These are phyloP conservation scores for Polypterus bichir DNA, from an alignment of 2,113 vertebrate species.

Conservation along the genomic window DNA sequence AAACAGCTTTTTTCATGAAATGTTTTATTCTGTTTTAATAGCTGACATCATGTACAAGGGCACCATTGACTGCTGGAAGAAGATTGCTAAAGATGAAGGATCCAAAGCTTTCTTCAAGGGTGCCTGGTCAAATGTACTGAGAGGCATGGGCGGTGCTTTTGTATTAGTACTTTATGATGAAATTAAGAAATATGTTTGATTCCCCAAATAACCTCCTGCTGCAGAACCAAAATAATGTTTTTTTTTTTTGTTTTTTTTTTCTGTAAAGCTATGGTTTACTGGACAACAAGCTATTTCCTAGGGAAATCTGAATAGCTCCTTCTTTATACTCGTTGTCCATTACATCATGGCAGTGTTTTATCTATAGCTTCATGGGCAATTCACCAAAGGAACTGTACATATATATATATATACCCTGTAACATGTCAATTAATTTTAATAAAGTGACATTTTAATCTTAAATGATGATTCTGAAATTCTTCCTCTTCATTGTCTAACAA, in stretches of 20 bases:
- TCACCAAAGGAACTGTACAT: too few relatives aligned
- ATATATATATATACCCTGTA: too few relatives aligned
- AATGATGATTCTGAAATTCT: too few relatives aligned
- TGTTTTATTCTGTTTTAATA: constrained; percentile 44
- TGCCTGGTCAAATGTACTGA: constrained; percentile 93
- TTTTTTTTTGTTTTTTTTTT: constrained; percentile 35
- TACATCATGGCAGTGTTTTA: constrained; percentile 26
- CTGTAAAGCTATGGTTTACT: constrained; percentile 54
- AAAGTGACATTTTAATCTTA: too few relatives aligned
- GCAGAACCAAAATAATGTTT: constrained; percentile 33
- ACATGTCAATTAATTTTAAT: too few relatives aligned
- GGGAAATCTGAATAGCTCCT: constrained; percentile 36
- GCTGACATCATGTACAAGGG: constrained; percentile 97
- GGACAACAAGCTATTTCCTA: constrained; percentile 53
- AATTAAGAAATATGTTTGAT: constrained; percentile 86
- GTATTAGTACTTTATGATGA: constrained; percentile 96
- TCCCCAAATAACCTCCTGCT: constrained; percentile 10
- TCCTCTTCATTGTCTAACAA: too few relatives aligned
- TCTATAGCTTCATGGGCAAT: too few relatives aligned
- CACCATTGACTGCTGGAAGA: constrained; percentile 95
- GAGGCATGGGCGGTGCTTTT: constrained; percentile 96
- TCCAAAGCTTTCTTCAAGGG: constrained; percentile 90
- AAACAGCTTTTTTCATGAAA: background rate
- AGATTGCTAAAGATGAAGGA: constrained; percentile 90
- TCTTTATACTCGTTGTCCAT: constrained; percentile 24